Base-by-base conservation (phyloP, 1,140 invertebrate species). In the Hypothenemus hampei region DNA sequence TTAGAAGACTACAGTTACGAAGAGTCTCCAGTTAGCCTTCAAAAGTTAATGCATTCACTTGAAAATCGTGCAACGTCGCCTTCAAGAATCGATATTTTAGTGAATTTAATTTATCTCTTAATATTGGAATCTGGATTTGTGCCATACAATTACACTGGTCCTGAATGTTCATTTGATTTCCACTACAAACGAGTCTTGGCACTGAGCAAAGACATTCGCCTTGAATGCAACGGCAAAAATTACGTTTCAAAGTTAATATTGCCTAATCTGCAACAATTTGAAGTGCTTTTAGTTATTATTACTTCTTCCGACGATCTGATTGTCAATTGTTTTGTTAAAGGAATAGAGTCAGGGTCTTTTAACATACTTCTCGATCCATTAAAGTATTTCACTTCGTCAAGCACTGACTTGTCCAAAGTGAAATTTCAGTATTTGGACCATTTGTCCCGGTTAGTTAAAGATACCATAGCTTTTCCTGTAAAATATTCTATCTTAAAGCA, bases 91-190 rank as follows among this genome's bases (percentile, higher is more conserved):
- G 67, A 71, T 31, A 52, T 68, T 22, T 40, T 69, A n/a, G 61
- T 63, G 1, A 57, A 62, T 7, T 57, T 70, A 11, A 47, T 69
- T 22, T 67, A 66, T 39, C 57, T 70, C 33, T 39, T 71, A 15
- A 70, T 69, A 66, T 18, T 69, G 13, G 69, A 71, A 59, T 46
- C 19, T 52, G 69, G 70, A 8, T 69, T 68, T 54, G 54, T 68
- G 19, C 62, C 67, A 29, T 21, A 18, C 22, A 46, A 61, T 16
- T 61, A 40, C 40, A 21, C 35, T n/a, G n/a, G n/a, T n/a, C n/a
- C n/a, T n/a, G n/a, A n/a, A n/a, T 45, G 44, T 3, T 24, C 53
- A 18, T 58, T 57, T 35, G 51, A 59, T 23, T 70, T 67, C 53
- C 50, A 65, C 51, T 59, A 60, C 18, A 33, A 37, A 20, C 41